Conservation (phyloP, 1,140 invertebrate genomes). For the Macrotrachela quadricornifera region DNA sequence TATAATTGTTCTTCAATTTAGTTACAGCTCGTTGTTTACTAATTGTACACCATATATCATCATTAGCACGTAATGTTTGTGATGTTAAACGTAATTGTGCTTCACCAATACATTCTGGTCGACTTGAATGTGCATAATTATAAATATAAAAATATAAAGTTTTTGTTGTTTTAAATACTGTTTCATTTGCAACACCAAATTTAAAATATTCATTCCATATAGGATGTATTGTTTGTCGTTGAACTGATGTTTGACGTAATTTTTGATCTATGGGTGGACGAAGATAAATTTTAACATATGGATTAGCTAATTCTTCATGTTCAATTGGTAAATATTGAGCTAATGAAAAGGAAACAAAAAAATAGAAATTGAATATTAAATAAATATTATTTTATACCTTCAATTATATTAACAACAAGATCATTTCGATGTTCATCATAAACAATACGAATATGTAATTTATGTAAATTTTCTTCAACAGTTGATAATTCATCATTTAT, state of each 20-base stretch:
- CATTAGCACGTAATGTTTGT: no score
- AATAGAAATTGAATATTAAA: neutral
- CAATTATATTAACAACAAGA: slow-evolving; percentile 61
- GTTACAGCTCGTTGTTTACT: no score
- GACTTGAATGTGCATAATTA: no score
- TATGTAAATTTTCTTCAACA: slow-evolving; percentile 38
- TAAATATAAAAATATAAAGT: no score
- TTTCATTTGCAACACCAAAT: slow-evolving; percentile 11
- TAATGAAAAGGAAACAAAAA: slow-evolving; percentile 21
- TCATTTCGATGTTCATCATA: slow-evolving; percentile 72
- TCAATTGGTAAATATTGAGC: slow-evolving; percentile 58
- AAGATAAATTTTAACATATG: slow-evolving; percentile 52
- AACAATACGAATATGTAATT: slow-evolving; percentile 57
- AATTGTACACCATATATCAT: no score
- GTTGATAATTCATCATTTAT: no score
- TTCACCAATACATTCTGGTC: no score
- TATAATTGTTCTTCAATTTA: no score
- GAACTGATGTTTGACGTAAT: slow-evolving; percentile 35
- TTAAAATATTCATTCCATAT: neutral
- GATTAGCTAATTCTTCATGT: slow-evolving; percentile 61
- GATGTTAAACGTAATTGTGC: no score
- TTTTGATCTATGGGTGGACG: slow-evolving; percentile 57
- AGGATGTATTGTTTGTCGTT: no score
- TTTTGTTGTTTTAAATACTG: no score
- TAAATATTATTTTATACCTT: slow-evolving; percentile 37